A percentile compares a stretch with the other conserved stretches of the same genome.
Conservation (phyloP, 1,140 invertebrate genomes). For the Choristoneura fumiferana region DNA sequence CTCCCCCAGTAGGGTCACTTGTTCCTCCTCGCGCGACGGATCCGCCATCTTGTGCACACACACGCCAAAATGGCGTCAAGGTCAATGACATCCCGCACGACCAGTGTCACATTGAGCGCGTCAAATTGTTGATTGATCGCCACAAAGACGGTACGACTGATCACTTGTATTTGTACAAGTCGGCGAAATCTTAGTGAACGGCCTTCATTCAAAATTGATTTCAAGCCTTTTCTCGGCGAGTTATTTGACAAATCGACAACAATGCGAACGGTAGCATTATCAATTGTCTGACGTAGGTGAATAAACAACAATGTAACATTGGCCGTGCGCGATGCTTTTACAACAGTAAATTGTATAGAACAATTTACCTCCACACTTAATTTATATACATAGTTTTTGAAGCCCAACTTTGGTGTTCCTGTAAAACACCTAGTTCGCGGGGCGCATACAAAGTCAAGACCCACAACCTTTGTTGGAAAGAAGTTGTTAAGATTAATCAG, state of each 20-base stretch:
- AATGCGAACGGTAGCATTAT: slow-evolving; percentile 12
- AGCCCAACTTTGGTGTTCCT: slow-evolving; percentile 30
- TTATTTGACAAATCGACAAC: slow-evolving; percentile 26
- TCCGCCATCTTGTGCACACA: slow-evolving; percentile 90
- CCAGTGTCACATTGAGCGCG: slow-evolving; percentile 56
- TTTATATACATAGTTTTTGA: slow-evolving; percentile 31
- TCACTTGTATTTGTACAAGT: too few species aligned
- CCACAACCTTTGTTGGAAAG: slow-evolving; percentile 53
- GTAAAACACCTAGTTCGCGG: background rate
- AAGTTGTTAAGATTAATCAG: slow-evolving; percentile 33
- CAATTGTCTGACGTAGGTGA: background rate
- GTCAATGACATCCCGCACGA: slow-evolving; percentile 50
- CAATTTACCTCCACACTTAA: background rate
- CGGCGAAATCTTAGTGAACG: background rate
- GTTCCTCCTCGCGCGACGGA: slow-evolving; percentile 94
- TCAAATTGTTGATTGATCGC: slow-evolving; percentile 9
- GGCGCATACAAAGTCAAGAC: slow-evolving; percentile 33
- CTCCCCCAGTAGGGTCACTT: slow-evolving; percentile 95
- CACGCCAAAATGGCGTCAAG: slow-evolving; percentile 69
- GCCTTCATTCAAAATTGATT: slow-evolving; percentile 10
- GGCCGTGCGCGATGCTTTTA: slow-evolving; percentile 29
- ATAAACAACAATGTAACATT: slow-evolving; percentile 37
- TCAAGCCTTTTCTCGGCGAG: slow-evolving; percentile 8
- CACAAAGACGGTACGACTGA: background rate
- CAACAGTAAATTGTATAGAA: slow-evolving; percentile 23